Evolutionary conservation across 2,888 invertebrate genomes (phyloP).

Genomic region (Amblyjoppa proteus): DNA sequence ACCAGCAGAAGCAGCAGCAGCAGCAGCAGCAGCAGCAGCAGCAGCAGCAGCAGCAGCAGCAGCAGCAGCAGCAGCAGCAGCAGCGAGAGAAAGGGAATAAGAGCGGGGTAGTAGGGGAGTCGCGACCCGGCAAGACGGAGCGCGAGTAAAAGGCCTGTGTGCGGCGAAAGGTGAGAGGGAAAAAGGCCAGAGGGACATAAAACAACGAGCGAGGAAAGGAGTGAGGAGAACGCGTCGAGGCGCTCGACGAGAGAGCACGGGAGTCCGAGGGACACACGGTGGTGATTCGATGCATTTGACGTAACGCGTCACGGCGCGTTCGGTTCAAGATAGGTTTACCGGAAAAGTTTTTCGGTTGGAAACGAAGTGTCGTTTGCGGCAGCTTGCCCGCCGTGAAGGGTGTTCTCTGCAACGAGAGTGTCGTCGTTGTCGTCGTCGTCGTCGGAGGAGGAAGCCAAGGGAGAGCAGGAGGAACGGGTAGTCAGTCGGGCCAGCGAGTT

Average conservation of each 20-base stretch:
- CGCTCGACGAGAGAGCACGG: conserved; percentile 3
- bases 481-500: conserved; percentile 40
- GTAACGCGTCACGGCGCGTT: conserved; percentile 34
- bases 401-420: not conserved
- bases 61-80: too few species aligned
- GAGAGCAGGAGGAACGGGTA: conserved; percentile 25
- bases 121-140: conserved; percentile 9
- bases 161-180: conserved; percentile 17
- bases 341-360: conserved; percentile 10
- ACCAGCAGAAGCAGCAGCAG: too few species aligned
- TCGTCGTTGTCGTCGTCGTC: conserved; percentile 15
- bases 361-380: conserved; percentile 47
- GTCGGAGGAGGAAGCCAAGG: conserved; percentile 30
- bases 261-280: not conserved
- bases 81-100: conserved; percentile 26
- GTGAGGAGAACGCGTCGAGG: conserved; percentile 20
- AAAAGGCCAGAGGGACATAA: not conserved
- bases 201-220: conserved; percentile 9
- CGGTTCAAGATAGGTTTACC: conserved; percentile 9
- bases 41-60: too few species aligned
- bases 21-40: too few species aligned
- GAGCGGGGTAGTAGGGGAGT: conserved; percentile 6
- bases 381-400: conserved; percentile 37
- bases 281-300: conserved; percentile 43
- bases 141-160: conserved; percentile 3